phyloP scores from a whole-genome alignment of 2,113 vertebrate genomes.

The Gobiocypris rarus region DNA sequence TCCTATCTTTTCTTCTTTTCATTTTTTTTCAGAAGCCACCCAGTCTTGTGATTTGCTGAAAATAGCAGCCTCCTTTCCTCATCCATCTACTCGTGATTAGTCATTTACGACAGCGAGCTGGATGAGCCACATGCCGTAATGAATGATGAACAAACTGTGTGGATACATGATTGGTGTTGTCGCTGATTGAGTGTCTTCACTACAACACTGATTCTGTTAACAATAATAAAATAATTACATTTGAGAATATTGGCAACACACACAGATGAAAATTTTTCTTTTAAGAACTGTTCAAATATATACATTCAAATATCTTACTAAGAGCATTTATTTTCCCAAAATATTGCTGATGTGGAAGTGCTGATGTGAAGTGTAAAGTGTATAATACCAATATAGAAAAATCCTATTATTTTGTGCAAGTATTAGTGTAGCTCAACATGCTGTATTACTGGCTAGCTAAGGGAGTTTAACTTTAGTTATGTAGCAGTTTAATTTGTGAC shows the following conservation, averaged over 20 bases:
- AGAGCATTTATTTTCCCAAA: conserved; percentile 17
- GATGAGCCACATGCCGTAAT: conserved; percentile 19
- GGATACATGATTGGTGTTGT: conserved; percentile 36
- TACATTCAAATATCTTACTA: conserved; percentile 43
- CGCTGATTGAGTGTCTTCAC: conserved; percentile 29
- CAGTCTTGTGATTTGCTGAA: conserved; percentile 29
- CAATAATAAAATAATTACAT: conserved; percentile 51
- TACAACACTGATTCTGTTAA: conserved; percentile 28
- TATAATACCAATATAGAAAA: neutral
- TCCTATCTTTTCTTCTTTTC: conserved; percentile 25
- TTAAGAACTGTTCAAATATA: neutral
- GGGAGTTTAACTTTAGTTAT: neutral
- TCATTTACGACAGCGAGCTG: conserved; percentile 27
- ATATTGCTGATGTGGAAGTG: conserved; percentile 54
- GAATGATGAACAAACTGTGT: conserved; percentile 45
- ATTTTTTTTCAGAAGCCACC: conserved; percentile 22
- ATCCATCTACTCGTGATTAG: conserved; percentile 39
- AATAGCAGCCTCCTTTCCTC: conserved; percentile 29
- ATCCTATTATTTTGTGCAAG: neutral
- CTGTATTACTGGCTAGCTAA: neutral
- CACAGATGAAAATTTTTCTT: neutral
- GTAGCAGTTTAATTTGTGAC: conserved; percentile 2
- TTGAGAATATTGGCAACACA: conserved; percentile 26
- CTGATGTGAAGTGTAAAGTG: conserved; percentile 18
- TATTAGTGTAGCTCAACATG: neutral